Conservation (phyloP, 2,113 vertebrate species). For the Daphoenositta chrysoptera region DNA sequence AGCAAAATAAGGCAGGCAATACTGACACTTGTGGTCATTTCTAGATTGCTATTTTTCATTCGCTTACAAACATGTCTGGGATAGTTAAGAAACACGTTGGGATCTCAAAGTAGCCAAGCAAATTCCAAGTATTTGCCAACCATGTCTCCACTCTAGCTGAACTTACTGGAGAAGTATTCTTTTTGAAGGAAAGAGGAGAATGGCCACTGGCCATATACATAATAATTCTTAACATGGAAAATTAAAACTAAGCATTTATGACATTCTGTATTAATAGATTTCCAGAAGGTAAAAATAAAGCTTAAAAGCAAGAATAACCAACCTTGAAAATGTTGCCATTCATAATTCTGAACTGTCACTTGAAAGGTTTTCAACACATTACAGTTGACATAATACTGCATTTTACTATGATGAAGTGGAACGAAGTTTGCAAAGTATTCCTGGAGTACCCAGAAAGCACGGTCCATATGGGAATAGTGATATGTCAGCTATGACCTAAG, state of each 20-base stretch:
- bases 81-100: not conserved
- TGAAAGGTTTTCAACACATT: not conserved
- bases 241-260: not conserved
- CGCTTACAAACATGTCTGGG: not conserved
- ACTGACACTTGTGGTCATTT: slow-evolving; percentile 71
- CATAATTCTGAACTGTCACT: not conserved
- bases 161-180: not conserved
- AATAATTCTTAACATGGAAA: not conserved
- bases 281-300: not conserved
- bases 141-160: not conserved
- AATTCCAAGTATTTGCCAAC: not conserved
- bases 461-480: not conserved
- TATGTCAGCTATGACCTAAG: fast-evolving
- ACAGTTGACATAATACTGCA: not conserved
- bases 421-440: not conserved
- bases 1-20: slow-evolving; percentile 49
- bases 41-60: slow-evolving; percentile 46
- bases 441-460: not conserved
- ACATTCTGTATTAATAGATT: not conserved
- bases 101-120: not conserved
- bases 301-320: not conserved
- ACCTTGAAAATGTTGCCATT: not conserved
- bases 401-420: not conserved
- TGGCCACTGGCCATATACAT: not conserved
- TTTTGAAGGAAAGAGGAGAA: not conserved